These are phyloP conservation scores for Megalopta genalis DNA, from an alignment of 1,140 invertebrate genomes.

Conservation along the genomic window DNA sequence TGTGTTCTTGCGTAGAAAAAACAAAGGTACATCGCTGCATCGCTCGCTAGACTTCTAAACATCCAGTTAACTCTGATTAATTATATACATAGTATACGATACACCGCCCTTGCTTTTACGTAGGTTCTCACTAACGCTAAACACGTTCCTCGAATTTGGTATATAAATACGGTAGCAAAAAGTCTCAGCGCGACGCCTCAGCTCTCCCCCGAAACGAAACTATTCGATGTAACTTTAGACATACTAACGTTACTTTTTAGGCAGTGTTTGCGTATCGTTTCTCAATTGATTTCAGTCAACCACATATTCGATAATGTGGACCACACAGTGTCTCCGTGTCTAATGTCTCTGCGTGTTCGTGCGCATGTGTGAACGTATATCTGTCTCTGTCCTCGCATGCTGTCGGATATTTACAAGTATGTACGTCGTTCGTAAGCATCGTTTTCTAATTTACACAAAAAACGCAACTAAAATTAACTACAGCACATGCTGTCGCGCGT, in stretches of 20 bases:
- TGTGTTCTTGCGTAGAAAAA: slow-evolving; percentile 39
- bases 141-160: slow-evolving; percentile 63
- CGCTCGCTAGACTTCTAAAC: slow-evolving; percentile 66
- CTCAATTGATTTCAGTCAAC: slow-evolving; percentile 54
- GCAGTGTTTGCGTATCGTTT: slow-evolving; percentile 68
- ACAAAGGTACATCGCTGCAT: slow-evolving; percentile 52
- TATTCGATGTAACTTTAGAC: slow-evolving; percentile 67
- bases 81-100: slow-evolving; percentile 69
- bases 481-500: slow-evolving; percentile 24
- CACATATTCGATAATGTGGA: slow-evolving; percentile 30
- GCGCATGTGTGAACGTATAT: not conserved
- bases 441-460: slow-evolving; percentile 53
- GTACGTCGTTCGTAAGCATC: slow-evolving; percentile 47
- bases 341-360: not conserved
- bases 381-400: slow-evolving; percentile 22
- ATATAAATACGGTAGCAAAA: slow-evolving; percentile 76
- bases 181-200: slow-evolving; percentile 57
- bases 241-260: slow-evolving; percentile 58
- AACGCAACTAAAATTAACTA: slow-evolving; percentile 52
- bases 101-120: slow-evolving; percentile 46
- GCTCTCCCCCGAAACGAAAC: slow-evolving; percentile 54
- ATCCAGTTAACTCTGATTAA: slow-evolving; percentile 68
- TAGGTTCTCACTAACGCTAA: slow-evolving; percentile 52
- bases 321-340: not conserved
- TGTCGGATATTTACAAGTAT: slow-evolving; percentile 53